phyloP scores from a whole-genome alignment of 1,140 invertebrate genomes.

The Gonioctena quinquepunctata region DNA sequence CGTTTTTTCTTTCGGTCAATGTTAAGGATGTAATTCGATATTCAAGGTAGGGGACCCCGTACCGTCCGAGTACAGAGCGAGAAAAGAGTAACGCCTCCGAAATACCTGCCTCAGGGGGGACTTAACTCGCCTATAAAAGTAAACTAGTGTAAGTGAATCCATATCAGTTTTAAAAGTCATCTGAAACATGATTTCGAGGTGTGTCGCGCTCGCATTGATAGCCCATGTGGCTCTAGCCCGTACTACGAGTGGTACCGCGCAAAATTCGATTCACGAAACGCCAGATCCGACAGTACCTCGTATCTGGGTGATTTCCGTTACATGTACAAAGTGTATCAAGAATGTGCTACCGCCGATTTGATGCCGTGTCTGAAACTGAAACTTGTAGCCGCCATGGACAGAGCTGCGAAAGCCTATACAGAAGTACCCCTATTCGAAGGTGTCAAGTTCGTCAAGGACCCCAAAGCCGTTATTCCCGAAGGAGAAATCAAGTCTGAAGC shows the following conservation, averaged over 20 bases:
- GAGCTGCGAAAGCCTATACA: slow-evolving; percentile 65
- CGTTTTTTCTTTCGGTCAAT: slow-evolving; percentile 47
- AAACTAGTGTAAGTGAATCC: slow-evolving; percentile 53
- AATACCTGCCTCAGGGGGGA: slow-evolving; percentile 16
- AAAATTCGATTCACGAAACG: slow-evolving; percentile 57
- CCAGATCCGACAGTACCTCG: slow-evolving; percentile 51
- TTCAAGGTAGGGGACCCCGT: background rate
- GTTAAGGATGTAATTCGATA: slow-evolving; percentile 27
- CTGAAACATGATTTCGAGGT: slow-evolving; percentile 48
- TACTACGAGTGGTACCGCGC: slow-evolving; percentile 55
- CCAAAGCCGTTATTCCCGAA: slow-evolving; percentile 52
- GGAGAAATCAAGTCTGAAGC: slow-evolving; percentile 58
- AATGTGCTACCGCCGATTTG: slow-evolving; percentile 71
- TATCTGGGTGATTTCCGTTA: slow-evolving; percentile 61
- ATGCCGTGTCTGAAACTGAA: slow-evolving; percentile 78
- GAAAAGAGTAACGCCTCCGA: slow-evolving; percentile 20
- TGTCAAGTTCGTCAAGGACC: slow-evolving; percentile 70
- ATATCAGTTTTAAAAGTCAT: slow-evolving; percentile 48
- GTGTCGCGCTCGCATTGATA: slow-evolving; percentile 53
- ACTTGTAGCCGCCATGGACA: slow-evolving; percentile 71
- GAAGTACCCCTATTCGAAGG: slow-evolving; percentile 70
- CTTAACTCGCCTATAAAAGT: slow-evolving; percentile 46
- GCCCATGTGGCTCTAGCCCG: slow-evolving; percentile 53
- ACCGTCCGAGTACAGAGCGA: background rate
- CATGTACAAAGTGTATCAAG: slow-evolving; percentile 70